Evolutionary conservation across 92 coral and sea anemone species (phyloP), one percentile per base, ranked within the genome.

Genomic region (Muricea muricata): DNA sequence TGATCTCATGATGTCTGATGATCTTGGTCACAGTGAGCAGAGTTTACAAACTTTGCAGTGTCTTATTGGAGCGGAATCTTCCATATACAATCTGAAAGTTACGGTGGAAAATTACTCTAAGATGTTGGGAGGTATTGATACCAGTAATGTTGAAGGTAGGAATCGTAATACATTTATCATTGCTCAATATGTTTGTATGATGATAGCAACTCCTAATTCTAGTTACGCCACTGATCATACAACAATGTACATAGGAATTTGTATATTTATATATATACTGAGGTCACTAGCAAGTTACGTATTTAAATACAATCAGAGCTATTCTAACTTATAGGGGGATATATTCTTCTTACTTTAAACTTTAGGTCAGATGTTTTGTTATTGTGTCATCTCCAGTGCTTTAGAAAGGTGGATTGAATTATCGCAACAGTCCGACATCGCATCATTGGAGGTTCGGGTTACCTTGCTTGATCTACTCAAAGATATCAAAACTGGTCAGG

Each of bases 331-430:
- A 45, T 45, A 20, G 21, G 30, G 7, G 37, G 0, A 0, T 28
- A 28, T 2, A 10, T 28, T 18, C 17, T 32, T 28, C 57, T 35
- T 78, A 28, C 18, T 25, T 3, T 54, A 2, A 11, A 14, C 23
- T 78, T 21, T 9, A 78, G 83, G 83, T 35, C 70, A 56, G 50
- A 56, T 78, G 83, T 78, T 33, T 78, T 57, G 54, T 41, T 42
- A 30, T 37, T 31, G 50, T 30, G 14, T 78, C 13, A 71, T 93
- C 34, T 69, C 87, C 24, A 81, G 91, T 41, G 86, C 90, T 58
- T 80, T 96, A 18, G 84, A 82, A n/a, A 90, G 84, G 78, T 96
- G 99, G 99, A 85, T 91, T 3, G 37, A 55, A 35, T 90, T 92
- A 75, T 75, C 93, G 39, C 75, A 82, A 37, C 86, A 85, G 17